Evolutionary conservation across 2,888 invertebrate genomes (phyloP).

Genomic region (Sarcophaga carnaria): DNA sequence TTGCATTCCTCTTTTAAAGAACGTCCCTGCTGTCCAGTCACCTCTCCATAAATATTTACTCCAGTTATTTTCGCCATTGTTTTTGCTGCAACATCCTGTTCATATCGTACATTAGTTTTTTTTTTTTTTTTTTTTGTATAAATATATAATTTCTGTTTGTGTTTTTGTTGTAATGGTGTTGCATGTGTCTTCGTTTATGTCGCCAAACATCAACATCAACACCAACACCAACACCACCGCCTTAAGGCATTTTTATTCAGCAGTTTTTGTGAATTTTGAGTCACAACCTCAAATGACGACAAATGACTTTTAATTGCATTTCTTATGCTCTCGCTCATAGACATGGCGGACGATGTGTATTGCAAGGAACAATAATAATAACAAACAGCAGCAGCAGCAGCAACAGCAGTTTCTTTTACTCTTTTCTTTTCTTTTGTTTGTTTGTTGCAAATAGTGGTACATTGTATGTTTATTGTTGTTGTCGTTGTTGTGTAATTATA

Average conservation of each 20-base stretch:
- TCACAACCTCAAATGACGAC: conserved; percentile 66
- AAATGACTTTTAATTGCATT: conserved; percentile 69
- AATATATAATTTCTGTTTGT: conserved; percentile 2
- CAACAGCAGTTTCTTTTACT: conserved; percentile 42
- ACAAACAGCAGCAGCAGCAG: conserved; percentile 29
- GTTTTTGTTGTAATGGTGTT: conserved; percentile 1
- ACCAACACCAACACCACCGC: conserved; percentile 59
- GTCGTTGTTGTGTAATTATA: conserved; percentile 59
- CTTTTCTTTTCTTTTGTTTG: not conserved
- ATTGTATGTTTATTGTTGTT: not conserved
- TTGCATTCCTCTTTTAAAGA: too few species aligned
- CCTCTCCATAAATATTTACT: conserved; percentile 41
- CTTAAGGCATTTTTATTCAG: conserved; percentile 50
- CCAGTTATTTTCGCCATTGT: conserved; percentile 31
- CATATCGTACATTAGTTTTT: not conserved
- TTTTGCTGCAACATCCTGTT: conserved; percentile 61
- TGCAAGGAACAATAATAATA: too few species aligned
- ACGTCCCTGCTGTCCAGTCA: conserved; percentile 21
- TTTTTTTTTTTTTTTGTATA: conserved; percentile 9
- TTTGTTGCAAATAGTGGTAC: conserved; percentile 46
- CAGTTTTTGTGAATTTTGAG: conserved; percentile 13
- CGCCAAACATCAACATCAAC: conserved; percentile 17
- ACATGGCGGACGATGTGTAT: conserved; percentile 21
- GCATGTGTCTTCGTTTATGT: conserved; percentile 33
- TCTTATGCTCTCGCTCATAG: conserved; percentile 46